These are phyloP conservation scores for Xanthia togata DNA, from an alignment of 2,888 invertebrate species.

Conservation along the genomic window DNA sequence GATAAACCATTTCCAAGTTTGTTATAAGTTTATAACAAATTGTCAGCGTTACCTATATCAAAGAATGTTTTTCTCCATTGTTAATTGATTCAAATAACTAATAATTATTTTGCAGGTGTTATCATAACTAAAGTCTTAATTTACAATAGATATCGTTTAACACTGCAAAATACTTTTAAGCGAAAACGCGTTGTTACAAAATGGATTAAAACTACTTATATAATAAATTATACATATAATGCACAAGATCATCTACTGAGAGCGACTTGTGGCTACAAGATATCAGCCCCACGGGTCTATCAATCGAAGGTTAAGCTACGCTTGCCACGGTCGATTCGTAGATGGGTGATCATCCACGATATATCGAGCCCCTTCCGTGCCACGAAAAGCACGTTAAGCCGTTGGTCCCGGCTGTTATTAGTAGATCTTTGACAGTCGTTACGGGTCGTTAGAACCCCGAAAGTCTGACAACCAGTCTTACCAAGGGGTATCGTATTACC, in stretches of 20 bases:
- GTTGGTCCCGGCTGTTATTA: not conserved
- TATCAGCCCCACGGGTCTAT: not conserved
- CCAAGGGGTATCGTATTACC: not conserved
- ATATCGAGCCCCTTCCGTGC: no score
- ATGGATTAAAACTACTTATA: not conserved
- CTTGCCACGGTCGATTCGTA: not conserved
- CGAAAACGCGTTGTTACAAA: not conserved
- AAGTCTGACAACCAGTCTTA: not conserved
- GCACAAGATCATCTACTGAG: not conserved
- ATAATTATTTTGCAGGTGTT: not conserved
- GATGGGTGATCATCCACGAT: not conserved
- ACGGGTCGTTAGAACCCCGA: not conserved
- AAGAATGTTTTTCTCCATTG: constrained; percentile 7
- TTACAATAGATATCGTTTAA: not conserved
- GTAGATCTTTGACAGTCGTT: not conserved
- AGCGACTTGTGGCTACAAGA: not conserved
- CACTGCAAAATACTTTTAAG: not conserved
- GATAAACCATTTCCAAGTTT: not conserved
- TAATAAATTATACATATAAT: not conserved
- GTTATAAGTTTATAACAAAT: not conserved
- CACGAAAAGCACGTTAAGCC: not conserved
- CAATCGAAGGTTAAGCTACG: not conserved
- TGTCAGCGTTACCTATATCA: not conserved
- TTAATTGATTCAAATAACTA: constrained; percentile 4
- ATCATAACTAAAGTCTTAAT: constrained; percentile 5